Evolutionary conservation across 1,140 invertebrate genomes (phyloP), one percentile per base, ranked within the genome.

Genomic region (Ditylenchus dipsaci): DNA sequence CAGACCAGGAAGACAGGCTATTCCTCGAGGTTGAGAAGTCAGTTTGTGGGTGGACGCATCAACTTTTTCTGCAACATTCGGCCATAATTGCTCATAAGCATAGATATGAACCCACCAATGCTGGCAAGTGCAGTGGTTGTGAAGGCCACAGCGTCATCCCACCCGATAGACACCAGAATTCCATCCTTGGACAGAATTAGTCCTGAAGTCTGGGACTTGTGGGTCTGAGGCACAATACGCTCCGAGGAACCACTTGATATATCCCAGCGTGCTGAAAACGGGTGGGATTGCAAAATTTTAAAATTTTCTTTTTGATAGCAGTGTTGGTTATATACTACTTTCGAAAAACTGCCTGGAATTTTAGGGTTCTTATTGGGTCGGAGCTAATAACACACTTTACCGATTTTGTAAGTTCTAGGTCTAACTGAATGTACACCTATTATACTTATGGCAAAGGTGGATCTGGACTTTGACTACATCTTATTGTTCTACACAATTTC

Each of bases 131-230:
- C 65, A 26, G 58, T 65, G 0, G 67, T 33, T 13, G 78, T 77
- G 61, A 79, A 82, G 19, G 76, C 69, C 43, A 83, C 63, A 8
- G 71, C 71, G 67, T 82, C 82, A 61, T 82, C 80, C 80, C 81
- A 82, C 29, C 66, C 56, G 53, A 69, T 68, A 23, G 80, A 78
- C 49, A 79, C 56, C n/a, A 82, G 49, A 7, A 76, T 68, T 9
- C 86, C 84, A 63, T 83, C 83, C 73, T 88, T 88, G n/a, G 86
- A 87, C 33, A 88, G 85, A 0, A 87, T 87, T 88, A 96, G 91
- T 57, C 90, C 90, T 76, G 93, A 92, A 33, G 96, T 90, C 86
- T 97, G 92, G 86, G 94, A 95, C 7, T 90, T 92, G 84, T 97
- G 95, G 26, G 93, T 91, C 53, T 87, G 58, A 85, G 83, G 9